Evolutionary conservation across 2,797 vertebrate genomes (phyloP).

Genomic region (Hemitrygon akajei): DNA sequence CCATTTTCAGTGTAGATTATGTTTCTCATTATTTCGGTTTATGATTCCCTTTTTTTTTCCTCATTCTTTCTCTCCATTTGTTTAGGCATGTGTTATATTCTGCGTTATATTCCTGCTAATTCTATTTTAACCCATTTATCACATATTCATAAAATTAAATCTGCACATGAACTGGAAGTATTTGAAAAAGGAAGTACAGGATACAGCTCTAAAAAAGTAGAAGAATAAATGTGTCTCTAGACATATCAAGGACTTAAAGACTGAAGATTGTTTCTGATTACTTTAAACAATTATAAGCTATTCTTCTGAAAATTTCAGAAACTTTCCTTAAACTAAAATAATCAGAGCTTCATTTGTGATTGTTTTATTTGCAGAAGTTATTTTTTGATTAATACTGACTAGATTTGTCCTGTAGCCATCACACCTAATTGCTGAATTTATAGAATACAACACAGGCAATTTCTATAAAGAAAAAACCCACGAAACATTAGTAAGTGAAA

Average conservation of each 20-base stretch:
- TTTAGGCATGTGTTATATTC: not conserved
- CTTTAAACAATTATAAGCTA: not conserved
- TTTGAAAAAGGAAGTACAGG: not conserved
- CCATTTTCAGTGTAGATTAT: not conserved
- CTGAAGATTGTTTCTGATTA: not conserved
- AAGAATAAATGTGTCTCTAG: not conserved
- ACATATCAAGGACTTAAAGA: not conserved
- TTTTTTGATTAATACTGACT: slow-evolving; percentile 8
- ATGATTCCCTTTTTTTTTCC: not conserved
- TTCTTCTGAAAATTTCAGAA: not conserved
- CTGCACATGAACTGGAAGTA: not conserved
- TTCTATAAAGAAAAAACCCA: not conserved
- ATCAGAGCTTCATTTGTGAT: slow-evolving; percentile 15
- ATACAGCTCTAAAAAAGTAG: not conserved
- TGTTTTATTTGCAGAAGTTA: not conserved
- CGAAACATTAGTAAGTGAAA: not conserved
- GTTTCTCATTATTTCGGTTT: not conserved
- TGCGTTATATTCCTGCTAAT: not conserved
- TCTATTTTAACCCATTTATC: not conserved
- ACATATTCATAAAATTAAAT: not conserved
- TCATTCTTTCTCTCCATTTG: not conserved
- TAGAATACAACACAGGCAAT: not conserved
- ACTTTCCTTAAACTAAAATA: not conserved
- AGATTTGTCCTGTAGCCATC: not conserved
- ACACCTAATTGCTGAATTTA: slow-evolving; percentile 23